Evolutionary conservation across 2,888 invertebrate species (phyloP).

Genomic region (Polyommatus iphigenia): DNA sequence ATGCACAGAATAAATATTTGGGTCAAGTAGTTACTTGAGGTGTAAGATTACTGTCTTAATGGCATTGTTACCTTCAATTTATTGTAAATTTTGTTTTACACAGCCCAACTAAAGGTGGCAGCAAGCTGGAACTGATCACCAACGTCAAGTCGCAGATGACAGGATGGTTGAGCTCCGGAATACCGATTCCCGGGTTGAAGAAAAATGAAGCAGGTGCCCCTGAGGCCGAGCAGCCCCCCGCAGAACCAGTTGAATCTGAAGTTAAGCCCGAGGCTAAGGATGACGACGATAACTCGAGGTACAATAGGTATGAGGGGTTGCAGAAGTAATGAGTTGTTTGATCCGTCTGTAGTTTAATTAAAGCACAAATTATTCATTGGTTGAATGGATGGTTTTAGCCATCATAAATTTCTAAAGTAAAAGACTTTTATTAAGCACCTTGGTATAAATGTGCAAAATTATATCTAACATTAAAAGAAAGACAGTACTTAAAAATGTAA

Average conservation of each 20-base stretch:
- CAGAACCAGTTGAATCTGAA: constrained; percentile 64
- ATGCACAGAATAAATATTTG: constrained; percentile 39
- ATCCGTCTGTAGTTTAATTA: constrained; percentile 34
- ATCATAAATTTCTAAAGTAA: not conserved
- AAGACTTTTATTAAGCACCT: not conserved
- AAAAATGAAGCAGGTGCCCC: constrained; percentile 82
- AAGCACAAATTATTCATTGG: not conserved
- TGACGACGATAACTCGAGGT: constrained; percentile 94
- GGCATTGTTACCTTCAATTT: constrained; percentile 19
- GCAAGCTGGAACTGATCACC: constrained; percentile 90
- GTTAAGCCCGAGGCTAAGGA: constrained; percentile 80
- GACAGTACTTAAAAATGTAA: not conserved
- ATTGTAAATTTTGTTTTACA: constrained; percentile 40
- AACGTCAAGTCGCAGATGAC: constrained; percentile 92
- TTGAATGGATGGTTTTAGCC: not conserved
- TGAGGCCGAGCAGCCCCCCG: constrained; percentile 64
- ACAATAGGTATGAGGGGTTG: constrained; percentile 85
- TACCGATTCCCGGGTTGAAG: constrained; percentile 87
- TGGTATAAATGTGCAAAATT: not conserved
- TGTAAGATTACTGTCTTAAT: not conserved
- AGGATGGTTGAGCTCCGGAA: constrained; percentile 91
- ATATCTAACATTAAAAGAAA: not conserved
- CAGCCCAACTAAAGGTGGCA: constrained; percentile 86
- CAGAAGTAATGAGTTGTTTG: constrained; percentile 74
- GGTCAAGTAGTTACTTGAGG: constrained; percentile 38